These are phyloP conservation scores for Ispidina lecontei DNA, from an alignment of 2,797 vertebrate species.

Conservation along the genomic window DNA sequence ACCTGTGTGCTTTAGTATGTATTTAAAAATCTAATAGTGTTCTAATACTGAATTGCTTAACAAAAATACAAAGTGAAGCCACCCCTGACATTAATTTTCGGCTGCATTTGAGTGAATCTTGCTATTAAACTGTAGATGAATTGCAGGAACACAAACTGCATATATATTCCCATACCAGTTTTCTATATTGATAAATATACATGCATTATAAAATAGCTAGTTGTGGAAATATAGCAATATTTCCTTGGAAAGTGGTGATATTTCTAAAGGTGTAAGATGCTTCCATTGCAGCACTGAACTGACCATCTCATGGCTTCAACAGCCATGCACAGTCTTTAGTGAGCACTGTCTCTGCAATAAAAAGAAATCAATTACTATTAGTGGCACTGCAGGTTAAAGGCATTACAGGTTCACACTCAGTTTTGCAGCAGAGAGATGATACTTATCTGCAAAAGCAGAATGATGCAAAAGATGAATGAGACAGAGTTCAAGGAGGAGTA, in stretches of 20 bases:
- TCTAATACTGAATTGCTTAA: slow-evolving; percentile 23
- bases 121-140: slow-evolving; percentile 1
- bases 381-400: slow-evolving; percentile 72
- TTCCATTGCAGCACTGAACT: not conserved
- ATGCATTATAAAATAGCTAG: not conserved
- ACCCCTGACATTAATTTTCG: not conserved
- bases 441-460: slow-evolving; percentile 69
- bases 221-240: not conserved
- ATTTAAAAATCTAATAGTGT: slow-evolving; percentile 45
- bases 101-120: slow-evolving; percentile 12
- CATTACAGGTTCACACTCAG: slow-evolving; percentile 68
- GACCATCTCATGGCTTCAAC: slow-evolving; percentile 3
- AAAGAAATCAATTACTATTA: slow-evolving; percentile 80
- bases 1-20: slow-evolving; percentile 7
- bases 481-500: slow-evolving; percentile 83
- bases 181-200: not conserved
- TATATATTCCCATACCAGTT: not conserved
- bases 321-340: not conserved
- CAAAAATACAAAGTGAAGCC: slow-evolving; percentile 26
- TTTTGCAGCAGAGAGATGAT: slow-evolving; percentile 71
- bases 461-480: slow-evolving; percentile 83
- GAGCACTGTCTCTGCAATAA: slow-evolving; percentile 50
- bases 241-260: not conserved
- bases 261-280: not conserved
- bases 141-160: not conserved